Base-by-base conservation (phyloP, 2,797 vertebrate species). In the Sparus aurata region DNA sequence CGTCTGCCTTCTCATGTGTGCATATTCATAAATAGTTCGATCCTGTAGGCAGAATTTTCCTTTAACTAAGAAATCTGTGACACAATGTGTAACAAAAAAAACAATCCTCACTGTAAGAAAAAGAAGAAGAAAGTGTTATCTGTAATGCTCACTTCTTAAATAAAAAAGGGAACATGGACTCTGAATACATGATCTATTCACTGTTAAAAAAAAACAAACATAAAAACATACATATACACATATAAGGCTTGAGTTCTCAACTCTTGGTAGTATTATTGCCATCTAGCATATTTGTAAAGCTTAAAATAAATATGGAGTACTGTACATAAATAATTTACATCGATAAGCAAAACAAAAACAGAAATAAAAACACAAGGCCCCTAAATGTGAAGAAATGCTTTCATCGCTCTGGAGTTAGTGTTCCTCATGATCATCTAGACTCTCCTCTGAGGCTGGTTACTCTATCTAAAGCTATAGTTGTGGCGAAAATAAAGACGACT, bases 181-280 rank as follows among this genome's bases (percentile, higher is more conserved):
- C 67, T 50, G 79, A 88, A 92, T 68, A 94, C 84, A 86, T 63
- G 82, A 85, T 78, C 82, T 83, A 77, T 87, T 78, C 80, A 90
- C 83, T 87, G 87, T 87, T 85, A 25, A 25, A 25, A 85, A 86
- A 85, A 85, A 71, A 80, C 16, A 69, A 85, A 82, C 30, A 22
- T 73, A 53, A 75, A 90, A 85, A 94, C 87, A 92, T 75, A 93
- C 88, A 91, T 85, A 91, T 90, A 94, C 92, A 94, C 91, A 94
- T 89, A 92, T 95, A 96, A 96, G 95, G 95, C 95, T 95, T 86
- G 93, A 95, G 95, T 95, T 92, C 93, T 93, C 77, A 94, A 95
- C 93, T 94, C 94, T 93, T 89, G 93, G 93, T 94, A 93, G 90
- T 94, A 95, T 96, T 96, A 96, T 96, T 96, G 95, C 95, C 94